Percentiles rank a stretch among this genome's conserved stretches.
These are phyloP conservation scores for Porites evermanni DNA, from an alignment of 92 coral and sea anemone species.

Conservation along the genomic window DNA sequence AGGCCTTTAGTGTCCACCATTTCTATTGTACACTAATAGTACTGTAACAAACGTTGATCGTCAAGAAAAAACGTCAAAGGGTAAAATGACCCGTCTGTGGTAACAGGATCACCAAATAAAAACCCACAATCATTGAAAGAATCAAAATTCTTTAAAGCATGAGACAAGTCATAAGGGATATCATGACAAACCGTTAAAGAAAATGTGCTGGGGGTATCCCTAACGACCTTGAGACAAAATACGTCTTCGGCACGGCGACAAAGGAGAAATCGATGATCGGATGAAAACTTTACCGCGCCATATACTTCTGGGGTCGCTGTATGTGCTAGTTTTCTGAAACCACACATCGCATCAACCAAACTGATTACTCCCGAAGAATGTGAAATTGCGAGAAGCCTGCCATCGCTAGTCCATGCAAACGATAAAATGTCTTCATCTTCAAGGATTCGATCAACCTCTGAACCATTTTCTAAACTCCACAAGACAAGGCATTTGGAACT, in stretches of 20 bases:
- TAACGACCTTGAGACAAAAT: neutral
- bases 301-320: neutral
- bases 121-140: slow-evolving; percentile 3
- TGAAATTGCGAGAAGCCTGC: slow-evolving; percentile 20
- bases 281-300: neutral
- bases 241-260: neutral
- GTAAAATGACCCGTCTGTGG: neutral
- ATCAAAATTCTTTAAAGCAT: neutral
- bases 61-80: neutral
- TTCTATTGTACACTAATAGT: neutral
- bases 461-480: slow-evolving; percentile 36
- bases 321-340: slow-evolving; percentile 8
- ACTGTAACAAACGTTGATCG: neutral
- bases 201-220: neutral
- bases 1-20: neutral
- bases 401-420: slow-evolving; percentile 29
- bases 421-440: slow-evolving; percentile 16
- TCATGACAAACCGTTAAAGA: neutral
- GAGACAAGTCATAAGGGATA: neutral
- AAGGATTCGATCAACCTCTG: neutral
- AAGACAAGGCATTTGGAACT: slow-evolving; percentile 6
- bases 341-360: slow-evolving; percentile 3
- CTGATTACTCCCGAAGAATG: neutral
- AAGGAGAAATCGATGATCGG: neutral
- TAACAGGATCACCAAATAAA: slow-evolving; percentile 12